phyloP scores from a whole-genome alignment of 2,888 invertebrate species.

The Azorinus chamasolen region DNA sequence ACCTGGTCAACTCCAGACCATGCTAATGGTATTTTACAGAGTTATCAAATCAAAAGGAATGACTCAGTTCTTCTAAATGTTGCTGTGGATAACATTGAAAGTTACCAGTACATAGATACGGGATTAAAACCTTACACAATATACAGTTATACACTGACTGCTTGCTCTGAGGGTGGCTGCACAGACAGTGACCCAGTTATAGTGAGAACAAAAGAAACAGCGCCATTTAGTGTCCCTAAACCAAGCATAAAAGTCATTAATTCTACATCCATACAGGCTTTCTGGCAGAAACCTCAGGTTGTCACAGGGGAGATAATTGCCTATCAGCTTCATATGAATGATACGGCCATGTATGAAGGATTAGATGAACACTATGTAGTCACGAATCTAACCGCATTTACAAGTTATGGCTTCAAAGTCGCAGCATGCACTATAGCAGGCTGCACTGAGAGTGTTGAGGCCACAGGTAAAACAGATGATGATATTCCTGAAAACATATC shows the following conservation, averaged over 20 bases:
- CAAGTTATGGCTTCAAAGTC: constrained; percentile 79
- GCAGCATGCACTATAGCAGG: constrained; percentile 84
- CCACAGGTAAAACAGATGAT: constrained; percentile 79
- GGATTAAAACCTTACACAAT: constrained; percentile 80
- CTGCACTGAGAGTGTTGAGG: constrained; percentile 81
- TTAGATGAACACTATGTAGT: constrained; percentile 64
- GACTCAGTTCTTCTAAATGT: constrained; percentile 80
- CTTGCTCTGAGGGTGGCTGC: constrained; percentile 85
- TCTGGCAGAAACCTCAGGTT: constrained; percentile 80
- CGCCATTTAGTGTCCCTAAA: constrained; percentile 77
- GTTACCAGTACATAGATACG: constrained; percentile 77
- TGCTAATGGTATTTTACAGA: constrained; percentile 83
- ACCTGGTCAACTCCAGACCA: constrained; percentile 80
- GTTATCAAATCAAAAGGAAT: constrained; percentile 83
- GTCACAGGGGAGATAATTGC: constrained; percentile 82
- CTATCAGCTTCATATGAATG: constrained; percentile 81
- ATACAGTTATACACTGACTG: constrained; percentile 83
- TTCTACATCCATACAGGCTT: constrained; percentile 77
- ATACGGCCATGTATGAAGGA: constrained; percentile 76
- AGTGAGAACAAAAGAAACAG: constrained; percentile 80
- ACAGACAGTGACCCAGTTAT: constrained; percentile 78
- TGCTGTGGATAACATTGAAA: constrained; percentile 66
- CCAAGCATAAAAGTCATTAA: constrained; percentile 75
- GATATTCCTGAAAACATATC: constrained; percentile 78
- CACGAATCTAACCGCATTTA: constrained; percentile 75